phyloP scores from a whole-genome alignment of 2,797 vertebrate species.

The Falco naumanni region DNA sequence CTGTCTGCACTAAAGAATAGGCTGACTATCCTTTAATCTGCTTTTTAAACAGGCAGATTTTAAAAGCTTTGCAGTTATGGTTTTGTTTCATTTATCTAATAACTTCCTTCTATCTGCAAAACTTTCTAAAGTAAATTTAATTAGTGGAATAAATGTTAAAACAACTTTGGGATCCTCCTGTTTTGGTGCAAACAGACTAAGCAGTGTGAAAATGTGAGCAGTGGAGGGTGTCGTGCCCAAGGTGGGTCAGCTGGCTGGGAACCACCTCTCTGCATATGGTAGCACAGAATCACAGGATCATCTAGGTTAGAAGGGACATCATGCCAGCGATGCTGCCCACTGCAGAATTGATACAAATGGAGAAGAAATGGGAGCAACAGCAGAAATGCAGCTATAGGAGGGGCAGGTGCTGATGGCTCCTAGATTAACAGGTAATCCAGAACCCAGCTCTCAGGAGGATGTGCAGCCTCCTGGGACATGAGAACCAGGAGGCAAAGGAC shows the following conservation, averaged over 20 bases:
- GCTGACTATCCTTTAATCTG: neutral
- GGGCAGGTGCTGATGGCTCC: neutral
- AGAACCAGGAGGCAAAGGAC: neutral
- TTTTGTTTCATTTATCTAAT: neutral
- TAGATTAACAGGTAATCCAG: neutral
- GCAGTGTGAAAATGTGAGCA: neutral
- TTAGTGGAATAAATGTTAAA: neutral
- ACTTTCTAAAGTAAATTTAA: neutral
- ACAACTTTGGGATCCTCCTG: neutral
- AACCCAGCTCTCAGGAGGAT: neutral
- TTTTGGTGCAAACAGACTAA: neutral
- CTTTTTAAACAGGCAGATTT: neutral
- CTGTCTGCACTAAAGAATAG: neutral
- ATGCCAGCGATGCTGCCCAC: neutral
- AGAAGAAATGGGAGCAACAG: neutral
- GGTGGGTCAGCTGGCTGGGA: neutral
- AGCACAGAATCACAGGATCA: no score
- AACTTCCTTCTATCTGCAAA: neutral
- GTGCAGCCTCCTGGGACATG: neutral
- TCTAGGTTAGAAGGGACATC: no score
- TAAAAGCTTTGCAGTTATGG: neutral
- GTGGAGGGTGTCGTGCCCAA: accelerated
- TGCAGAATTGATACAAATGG: neutral
- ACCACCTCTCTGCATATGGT: neutral
- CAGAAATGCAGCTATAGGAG: neutral